Evolutionary conservation across 2,888 invertebrate genomes (phyloP), one percentile per base, ranked within the genome.

Genomic region (Notodonta ziczac): DNA sequence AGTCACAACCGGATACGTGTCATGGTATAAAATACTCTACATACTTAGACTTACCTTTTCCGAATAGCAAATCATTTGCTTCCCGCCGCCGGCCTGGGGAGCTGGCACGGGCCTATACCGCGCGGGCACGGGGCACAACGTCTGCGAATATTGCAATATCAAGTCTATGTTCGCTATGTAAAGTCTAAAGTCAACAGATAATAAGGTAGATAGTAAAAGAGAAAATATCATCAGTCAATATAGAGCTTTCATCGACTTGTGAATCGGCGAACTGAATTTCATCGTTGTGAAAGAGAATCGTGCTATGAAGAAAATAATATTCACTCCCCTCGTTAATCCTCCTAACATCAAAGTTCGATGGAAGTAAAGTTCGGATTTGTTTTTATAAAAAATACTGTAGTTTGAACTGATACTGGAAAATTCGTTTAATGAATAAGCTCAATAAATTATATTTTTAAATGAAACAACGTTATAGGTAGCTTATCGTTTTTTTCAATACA

Each of bases 31-130:
- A n/a, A n/a, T n/a, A n/a, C n/a, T n/a, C 24, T 24, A 24, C 24
- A 24, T 48, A 56, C 48, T 69, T 84, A n/a, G n/a, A 61, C 65
- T 69, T 84, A 93, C 94, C 88, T 93, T 94, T 77, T 94, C 94
- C 2, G 94, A 94, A 74, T 90, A 94, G 72, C 91, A 93, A 58
- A 94, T 94, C 94, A 94, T 94, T 67, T 93, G 93, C 62, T 94
- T 93, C 2, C 93, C 93, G 0, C 91, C 92, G 0, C 93, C 92
- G 0, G 92, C 91, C 56, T 91, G 93, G 3, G 88, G 83, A 0
- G 88, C 87, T 0, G 90, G 92, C 6, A 93, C 93, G 0, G 93
- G 80, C 14, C 92, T 77, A 67, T 92, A 93, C 5, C 93, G 79
- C 0, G 89, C 89, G 0, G 93, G 89, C 0, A 88, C 93, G 0